phyloP scores from a whole-genome alignment of 2,113 vertebrate species.

The Urocitellus parryii region DNA sequence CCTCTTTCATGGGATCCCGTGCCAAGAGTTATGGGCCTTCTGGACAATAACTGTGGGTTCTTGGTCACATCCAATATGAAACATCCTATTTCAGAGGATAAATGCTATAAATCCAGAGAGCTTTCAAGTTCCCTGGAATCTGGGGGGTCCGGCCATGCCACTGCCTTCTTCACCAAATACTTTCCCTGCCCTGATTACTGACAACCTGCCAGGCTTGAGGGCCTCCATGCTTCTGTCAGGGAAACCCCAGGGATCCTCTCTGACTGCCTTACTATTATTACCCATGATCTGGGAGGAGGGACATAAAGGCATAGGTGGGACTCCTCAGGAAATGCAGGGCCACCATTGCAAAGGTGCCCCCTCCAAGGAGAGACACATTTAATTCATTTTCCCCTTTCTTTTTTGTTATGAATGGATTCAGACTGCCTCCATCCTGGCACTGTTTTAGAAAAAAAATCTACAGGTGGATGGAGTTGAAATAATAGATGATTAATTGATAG shows the following conservation, averaged over 20 bases:
- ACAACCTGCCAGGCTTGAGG: not conserved
- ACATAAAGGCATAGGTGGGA: not conserved
- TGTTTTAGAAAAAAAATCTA: not conserved
- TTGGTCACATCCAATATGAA: not conserved
- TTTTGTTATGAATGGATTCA: not conserved
- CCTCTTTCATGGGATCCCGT: not conserved
- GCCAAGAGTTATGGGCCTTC: not conserved
- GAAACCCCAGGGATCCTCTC: not conserved
- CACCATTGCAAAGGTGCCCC: not conserved
- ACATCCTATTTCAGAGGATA: not conserved
- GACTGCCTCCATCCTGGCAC: not conserved
- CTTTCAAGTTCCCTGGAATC: not conserved
- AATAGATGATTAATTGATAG: not conserved
- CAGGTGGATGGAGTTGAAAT: not conserved
- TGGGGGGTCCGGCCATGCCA: fast-evolving
- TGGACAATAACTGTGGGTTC: not conserved
- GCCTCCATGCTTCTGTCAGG: not conserved
- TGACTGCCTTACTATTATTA: not conserved
- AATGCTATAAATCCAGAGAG: not conserved
- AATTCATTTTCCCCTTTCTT: not conserved
- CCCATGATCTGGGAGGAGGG: not conserved
- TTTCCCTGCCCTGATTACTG: not conserved
- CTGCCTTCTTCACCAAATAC: not conserved
- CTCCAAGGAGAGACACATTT: not conserved
- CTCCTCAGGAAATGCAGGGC: not conserved